A percentile compares a stretch with the other conserved stretches of the same genome.
Evolutionary conservation across 2,888 invertebrate species (phyloP).

Genomic region (Mantis religiosa): DNA sequence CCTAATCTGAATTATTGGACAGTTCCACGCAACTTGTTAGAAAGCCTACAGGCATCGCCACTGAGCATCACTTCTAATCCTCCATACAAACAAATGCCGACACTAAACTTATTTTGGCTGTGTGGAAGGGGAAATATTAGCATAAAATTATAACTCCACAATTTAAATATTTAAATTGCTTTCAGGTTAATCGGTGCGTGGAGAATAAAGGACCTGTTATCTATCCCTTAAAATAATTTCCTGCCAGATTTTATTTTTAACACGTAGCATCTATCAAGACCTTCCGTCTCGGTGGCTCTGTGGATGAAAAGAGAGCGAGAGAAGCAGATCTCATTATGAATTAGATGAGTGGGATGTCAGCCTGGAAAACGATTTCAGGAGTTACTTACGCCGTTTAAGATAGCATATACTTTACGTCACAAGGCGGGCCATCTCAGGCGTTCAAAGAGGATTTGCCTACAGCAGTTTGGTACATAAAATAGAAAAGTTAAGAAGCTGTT

Average conservation of each 20-base stretch:
- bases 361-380: background rate
- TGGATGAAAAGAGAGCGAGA: background rate
- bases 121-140: background rate
- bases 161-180: slow-evolving; percentile 9
- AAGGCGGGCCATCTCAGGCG: background rate
- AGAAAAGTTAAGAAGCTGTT: background rate
- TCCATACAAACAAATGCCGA: background rate
- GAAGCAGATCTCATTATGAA: background rate
- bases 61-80: background rate
- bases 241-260: background rate
- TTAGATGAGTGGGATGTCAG: background rate
- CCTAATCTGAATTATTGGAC: background rate
- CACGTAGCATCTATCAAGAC: background rate
- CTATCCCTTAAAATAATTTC: background rate
- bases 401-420: background rate
- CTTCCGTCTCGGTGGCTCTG: background rate
- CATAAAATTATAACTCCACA: slow-evolving; percentile 4
- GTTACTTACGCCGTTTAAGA: background rate
- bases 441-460: background rate
- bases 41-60: background rate
- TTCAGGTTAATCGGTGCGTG: background rate
- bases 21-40: background rate
- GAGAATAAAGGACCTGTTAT: background rate
- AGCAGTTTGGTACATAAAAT: background rate
- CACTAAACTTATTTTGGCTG: background rate